Evolutionary conservation across 2,888 invertebrate genomes (phyloP), one percentile per base, ranked within the genome.

Genomic region (Panopea generosa): DNA sequence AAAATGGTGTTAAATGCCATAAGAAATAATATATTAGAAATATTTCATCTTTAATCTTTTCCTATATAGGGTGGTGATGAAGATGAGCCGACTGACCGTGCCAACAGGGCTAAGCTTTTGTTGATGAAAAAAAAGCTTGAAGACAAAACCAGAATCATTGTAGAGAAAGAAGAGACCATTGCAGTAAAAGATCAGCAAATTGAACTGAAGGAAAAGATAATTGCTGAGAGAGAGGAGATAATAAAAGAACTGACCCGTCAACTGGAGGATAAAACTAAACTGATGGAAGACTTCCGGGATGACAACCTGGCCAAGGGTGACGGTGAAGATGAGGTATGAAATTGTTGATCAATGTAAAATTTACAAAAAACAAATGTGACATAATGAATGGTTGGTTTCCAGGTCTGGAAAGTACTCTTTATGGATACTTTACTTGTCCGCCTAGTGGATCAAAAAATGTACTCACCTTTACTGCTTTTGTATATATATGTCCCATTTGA

Each of bases 201-300:
- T 6, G 83, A 84, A 29, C 75, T 85, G n/a, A 90, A 89, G 56
- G 87, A 89, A 57, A 85, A 84, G 38, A 82, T 90, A 6, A 84
- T 91, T 27, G 83, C 73, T 2, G 90, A 91, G 77, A 80, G 89
- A 63, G 92, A 92, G 29, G 81, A 82, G 24, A 86, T 87, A n/a
- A 93, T 94, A 3, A 91, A 93, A 77, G 92, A 92, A 47, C 90
- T 94, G 26, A 92, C 92, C 29, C 91, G 92, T 62, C 94, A 94
- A 77, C 87, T 94, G 38, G 93, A 93, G 73, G 94, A 94, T 69
- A 88, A 89, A 69, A 87, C 89, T 29, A 85, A 84, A 69, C 72
- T 87, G 3, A 85, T 91, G 69, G 89, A 89, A 60, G 80, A 79
- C n/a, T 66, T 86, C 45, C 85, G 84, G 55, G 50, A 55, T 6